These are phyloP conservation scores for Cecropterus lyciades DNA, from an alignment of 1,140 invertebrate species.

Conservation along the genomic window DNA sequence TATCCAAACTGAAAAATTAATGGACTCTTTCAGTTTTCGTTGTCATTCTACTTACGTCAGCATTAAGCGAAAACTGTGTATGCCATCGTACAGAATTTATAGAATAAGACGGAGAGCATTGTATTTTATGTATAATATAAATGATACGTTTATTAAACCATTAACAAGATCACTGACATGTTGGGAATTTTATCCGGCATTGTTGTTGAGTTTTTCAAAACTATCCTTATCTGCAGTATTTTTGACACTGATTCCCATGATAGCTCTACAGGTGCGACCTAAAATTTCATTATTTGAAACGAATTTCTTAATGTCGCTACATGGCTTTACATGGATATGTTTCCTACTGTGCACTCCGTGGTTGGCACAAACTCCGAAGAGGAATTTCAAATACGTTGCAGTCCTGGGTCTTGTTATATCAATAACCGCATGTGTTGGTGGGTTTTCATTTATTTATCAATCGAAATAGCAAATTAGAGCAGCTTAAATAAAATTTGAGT, in stretches of 20 bases:
- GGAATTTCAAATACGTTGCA: conserved; percentile 76
- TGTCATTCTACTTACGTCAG: conserved; percentile 68
- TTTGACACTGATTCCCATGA: conserved; percentile 65
- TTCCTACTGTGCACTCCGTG: conserved; percentile 74
- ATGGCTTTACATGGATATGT: conserved; percentile 78
- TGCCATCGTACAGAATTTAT: conserved; percentile 75
- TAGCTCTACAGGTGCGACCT: conserved; percentile 63
- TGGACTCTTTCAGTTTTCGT: conserved; percentile 74
- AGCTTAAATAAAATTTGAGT: too few relatives aligned
- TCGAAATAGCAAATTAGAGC: too few relatives aligned
- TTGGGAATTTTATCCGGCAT: conserved; percentile 77
- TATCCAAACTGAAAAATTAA: conserved; percentile 71
- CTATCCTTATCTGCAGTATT: conserved; percentile 64
- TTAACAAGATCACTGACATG: conserved; percentile 75
- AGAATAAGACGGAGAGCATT: conserved; percentile 62
- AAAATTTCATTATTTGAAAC: conserved; percentile 66
- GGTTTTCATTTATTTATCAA: conserved; percentile 35
- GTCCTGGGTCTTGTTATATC: conserved; percentile 66
- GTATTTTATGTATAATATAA: conserved; percentile 70
- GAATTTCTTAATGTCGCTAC: conserved; percentile 72
- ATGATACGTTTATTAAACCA: conserved; percentile 78
- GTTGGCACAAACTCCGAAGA: conserved; percentile 74
- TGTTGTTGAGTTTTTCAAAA: conserved; percentile 68
- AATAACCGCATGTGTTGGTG: conserved; percentile 73
- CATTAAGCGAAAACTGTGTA: conserved; percentile 65